Evolutionary conservation across 2,888 invertebrate genomes (phyloP).

Genomic region (Ischnus inquisitorius): DNA sequence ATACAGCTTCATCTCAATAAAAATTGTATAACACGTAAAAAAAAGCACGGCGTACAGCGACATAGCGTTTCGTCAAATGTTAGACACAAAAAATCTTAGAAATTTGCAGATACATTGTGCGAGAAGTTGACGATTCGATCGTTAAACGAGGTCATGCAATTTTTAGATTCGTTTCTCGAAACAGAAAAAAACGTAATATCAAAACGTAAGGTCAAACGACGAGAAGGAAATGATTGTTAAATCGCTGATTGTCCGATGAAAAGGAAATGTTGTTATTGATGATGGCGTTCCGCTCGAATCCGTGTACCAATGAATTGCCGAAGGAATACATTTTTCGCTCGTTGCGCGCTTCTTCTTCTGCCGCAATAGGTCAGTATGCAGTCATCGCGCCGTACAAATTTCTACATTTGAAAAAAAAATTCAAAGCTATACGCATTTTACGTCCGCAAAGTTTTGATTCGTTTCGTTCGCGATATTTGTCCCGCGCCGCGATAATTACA

Average conservation of each 20-base stretch:
- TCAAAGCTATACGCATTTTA: slow-evolving; percentile 13
- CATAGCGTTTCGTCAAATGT: slow-evolving; percentile 28
- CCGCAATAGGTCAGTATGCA: slow-evolving; percentile 16
- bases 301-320: slow-evolving; percentile 42
- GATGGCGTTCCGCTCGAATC: slow-evolving; percentile 69
- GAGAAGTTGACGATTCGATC: slow-evolving; percentile 23
- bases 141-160: slow-evolving; percentile 30
- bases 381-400: slow-evolving; percentile 30
- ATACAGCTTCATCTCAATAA: slow-evolving; percentile 10
- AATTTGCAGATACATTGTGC: slow-evolving; percentile 21
- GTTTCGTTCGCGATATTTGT: neutral
- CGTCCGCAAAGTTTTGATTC: slow-evolving; percentile 35
- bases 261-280: slow-evolving; percentile 57
- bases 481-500: neutral
- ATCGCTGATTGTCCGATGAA: slow-evolving; percentile 16
- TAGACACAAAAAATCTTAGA: slow-evolving; percentile 2
- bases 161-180: slow-evolving; percentile 47
- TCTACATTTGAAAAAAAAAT: slow-evolving; percentile 3
- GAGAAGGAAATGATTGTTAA: slow-evolving; percentile 4
- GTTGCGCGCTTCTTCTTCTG: slow-evolving; percentile 10
- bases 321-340: slow-evolving; percentile 13
- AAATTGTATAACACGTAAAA: slow-evolving; percentile 5
- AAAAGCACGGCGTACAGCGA: neutral
- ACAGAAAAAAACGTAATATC: slow-evolving; percentile 16
- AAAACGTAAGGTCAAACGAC: slow-evolving; percentile 17